Conservation (phyloP, 2,797 vertebrate species). For the Dipus sagitta region DNA sequence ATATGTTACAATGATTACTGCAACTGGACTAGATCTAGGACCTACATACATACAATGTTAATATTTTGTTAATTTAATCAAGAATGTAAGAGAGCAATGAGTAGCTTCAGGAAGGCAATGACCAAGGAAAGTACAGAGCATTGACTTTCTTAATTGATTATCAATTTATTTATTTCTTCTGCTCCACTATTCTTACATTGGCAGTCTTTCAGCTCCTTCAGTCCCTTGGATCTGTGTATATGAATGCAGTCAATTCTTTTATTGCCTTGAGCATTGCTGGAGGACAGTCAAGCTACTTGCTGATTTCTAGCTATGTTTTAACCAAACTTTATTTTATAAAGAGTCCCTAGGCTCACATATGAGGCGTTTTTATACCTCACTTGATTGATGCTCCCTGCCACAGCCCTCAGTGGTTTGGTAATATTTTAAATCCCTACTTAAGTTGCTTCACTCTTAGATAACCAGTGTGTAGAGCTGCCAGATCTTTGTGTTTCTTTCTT, state of each 20-base stretch:
- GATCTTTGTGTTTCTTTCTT: conserved; percentile 49
- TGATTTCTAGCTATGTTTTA: conserved; percentile 73
- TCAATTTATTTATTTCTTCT: neutral
- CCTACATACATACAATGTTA: conserved; percentile 5
- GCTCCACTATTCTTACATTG: neutral
- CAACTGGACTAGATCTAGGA: neutral
- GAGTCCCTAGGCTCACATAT: conserved; percentile 37
- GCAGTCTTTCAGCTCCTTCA: neutral
- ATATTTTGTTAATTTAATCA: conserved; percentile 45
- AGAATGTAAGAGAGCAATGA: neutral
- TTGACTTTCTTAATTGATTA: neutral
- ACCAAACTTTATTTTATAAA: conserved; percentile 72
- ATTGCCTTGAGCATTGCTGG: conserved; percentile 66
- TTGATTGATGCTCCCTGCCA: conserved; percentile 63
- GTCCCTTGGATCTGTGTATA: neutral
- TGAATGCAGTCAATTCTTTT: conserved; percentile 30
- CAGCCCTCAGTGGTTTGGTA: conserved; percentile 57
- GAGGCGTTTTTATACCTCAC: conserved; percentile 65
- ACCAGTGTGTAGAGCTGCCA: neutral
- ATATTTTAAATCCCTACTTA: conserved; percentile 70
- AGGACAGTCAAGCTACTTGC: conserved; percentile 63
- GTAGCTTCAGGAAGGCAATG: neutral
- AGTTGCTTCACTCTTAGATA: conserved; percentile 48
- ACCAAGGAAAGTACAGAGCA: neutral
- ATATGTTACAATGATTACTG: neutral